These are phyloP conservation scores for Coreius guichenoti DNA, from an alignment of 2,797 vertebrate species.

Conservation along the genomic window DNA sequence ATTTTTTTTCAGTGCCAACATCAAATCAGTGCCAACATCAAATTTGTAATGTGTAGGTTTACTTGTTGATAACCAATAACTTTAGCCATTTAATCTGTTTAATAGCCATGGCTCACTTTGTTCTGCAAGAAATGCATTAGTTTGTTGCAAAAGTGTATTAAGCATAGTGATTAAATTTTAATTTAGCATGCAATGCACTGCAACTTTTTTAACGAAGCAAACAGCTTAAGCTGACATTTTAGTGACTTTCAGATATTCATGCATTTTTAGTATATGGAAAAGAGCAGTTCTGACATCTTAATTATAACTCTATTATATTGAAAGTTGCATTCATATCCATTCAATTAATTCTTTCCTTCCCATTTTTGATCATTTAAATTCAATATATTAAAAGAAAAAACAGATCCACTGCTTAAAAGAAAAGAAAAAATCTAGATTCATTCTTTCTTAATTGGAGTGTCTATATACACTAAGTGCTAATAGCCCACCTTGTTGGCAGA, in stretches of 20 bases:
- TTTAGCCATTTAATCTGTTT: not conserved
- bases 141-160: not conserved
- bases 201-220: not conserved
- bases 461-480: too few species aligned
- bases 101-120: not conserved
- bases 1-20: not conserved
- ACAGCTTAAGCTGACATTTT: not conserved
- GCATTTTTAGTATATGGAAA: not conserved
- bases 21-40: not conserved
- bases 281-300: not conserved
- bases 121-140: not conserved
- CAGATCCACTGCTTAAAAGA: too few species aligned
- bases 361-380: too few species aligned
- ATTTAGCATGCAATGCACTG: not conserved
- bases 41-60: not conserved
- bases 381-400: too few species aligned
- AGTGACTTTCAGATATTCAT: slow-evolving; percentile 1
- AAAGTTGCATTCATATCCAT: not conserved
- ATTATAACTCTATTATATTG: not conserved
- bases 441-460: too few species aligned
- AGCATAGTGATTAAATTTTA: not conserved
- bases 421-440: too few species aligned
- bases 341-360: not conserved
- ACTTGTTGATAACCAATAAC: not conserved
- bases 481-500: too few species aligned